phyloP scores from a whole-genome alignment of 1,140 invertebrate species.

The Megathymus violae region DNA sequence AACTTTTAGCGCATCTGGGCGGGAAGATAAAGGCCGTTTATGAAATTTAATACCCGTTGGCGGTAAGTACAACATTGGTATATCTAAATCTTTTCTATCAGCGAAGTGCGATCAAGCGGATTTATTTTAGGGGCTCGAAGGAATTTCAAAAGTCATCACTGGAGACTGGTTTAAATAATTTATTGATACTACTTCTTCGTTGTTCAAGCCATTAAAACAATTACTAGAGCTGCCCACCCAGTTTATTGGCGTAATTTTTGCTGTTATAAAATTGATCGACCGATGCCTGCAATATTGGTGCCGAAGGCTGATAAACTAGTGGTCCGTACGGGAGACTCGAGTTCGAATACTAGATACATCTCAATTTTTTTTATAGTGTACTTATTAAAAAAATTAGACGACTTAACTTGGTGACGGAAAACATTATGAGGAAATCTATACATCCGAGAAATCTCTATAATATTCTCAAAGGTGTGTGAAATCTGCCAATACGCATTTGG shows the following conservation, averaged over 20 bases:
- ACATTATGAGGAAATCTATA: no score
- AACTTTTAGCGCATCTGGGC: conserved; percentile 52
- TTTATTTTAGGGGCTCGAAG: conserved; percentile 30
- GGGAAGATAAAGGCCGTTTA: conserved; percentile 59
- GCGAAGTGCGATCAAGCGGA: conserved; percentile 30
- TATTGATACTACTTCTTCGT: conserved; percentile 17
- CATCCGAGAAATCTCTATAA: no score
- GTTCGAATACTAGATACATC: no score
- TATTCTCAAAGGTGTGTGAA: no score
- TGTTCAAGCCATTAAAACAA: conserved; percentile 10
- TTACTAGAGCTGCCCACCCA: conserved; percentile 1
- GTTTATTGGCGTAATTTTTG: neutral
- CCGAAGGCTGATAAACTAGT: no score
- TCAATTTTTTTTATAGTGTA: no score
- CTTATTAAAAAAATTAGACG: no score
- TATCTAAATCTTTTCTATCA: conserved; percentile 53
- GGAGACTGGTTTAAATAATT: conserved; percentile 13
- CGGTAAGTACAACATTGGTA: conserved; percentile 32
- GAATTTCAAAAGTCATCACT: conserved; percentile 23
- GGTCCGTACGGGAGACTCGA: no score
- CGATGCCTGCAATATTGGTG: no score
- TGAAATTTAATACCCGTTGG: conserved; percentile 58
- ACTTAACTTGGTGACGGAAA: no score
- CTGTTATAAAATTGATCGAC: neutral
- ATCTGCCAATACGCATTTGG: no score